Conservation (phyloP, 2,888 invertebrate species). For the Oxyteleia sp. region DNA sequence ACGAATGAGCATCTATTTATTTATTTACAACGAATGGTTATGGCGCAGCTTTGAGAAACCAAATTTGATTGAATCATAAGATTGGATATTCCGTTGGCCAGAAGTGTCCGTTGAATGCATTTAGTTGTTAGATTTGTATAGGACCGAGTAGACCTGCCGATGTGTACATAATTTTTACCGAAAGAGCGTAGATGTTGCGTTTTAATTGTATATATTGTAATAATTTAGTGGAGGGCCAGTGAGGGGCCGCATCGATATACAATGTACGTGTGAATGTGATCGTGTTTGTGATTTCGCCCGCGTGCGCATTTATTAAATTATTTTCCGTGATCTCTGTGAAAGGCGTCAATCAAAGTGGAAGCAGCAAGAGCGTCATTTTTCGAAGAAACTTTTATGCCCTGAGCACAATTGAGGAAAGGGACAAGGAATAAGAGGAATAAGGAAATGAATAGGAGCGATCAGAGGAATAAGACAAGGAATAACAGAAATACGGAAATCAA, state of each 20-base stretch:
- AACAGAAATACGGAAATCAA: no score
- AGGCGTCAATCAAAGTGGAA: constrained; percentile 27
- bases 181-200: no score
- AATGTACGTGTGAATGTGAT: constrained; percentile 44
- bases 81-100: constrained; percentile 25
- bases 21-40: neutral
- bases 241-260: constrained; percentile 13
- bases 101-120: constrained; percentile 32
- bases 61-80: no score
- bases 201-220: constrained; percentile 70
- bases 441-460: no score
- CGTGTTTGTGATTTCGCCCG: constrained; percentile 48
- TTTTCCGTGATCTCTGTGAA: constrained; percentile 61
- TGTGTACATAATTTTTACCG: no score
- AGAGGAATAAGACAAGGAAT: no score
- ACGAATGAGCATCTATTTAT: neutral
- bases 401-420: no score
- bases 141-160: constrained; percentile 26
- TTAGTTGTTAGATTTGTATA: constrained; percentile 62
- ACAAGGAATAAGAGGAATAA: no score
- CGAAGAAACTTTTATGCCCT: no score
- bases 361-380: constrained; percentile 12
- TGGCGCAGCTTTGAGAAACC: no score
- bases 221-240: constrained; percentile 52
- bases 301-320: constrained; percentile 63